phyloP scores from a whole-genome alignment of 2,113 vertebrate species.

The Neolamprologus fasciatus region DNA sequence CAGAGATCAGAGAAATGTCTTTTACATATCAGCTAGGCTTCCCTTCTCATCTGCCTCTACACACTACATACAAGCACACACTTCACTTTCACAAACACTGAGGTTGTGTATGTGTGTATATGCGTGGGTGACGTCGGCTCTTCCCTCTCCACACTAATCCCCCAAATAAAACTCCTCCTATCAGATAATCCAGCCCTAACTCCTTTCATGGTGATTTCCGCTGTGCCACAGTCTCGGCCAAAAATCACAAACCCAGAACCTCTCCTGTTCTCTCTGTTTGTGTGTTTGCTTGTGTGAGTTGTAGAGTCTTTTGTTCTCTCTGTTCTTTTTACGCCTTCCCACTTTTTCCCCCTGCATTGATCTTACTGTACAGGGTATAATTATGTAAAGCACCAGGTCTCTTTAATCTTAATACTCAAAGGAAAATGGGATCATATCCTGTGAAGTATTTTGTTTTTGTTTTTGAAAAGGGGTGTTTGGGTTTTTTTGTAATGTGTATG shows the following conservation, averaged over 20 bases:
- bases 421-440: neutral
- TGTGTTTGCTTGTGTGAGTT: neutral
- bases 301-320: neutral
- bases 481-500: neutral
- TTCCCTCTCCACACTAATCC: neutral
- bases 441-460: neutral
- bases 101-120: neutral
- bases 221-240: neutral
- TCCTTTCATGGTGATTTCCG: slow-evolving; percentile 32
- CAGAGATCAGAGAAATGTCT: neutral
- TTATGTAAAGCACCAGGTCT: neutral
- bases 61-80: neutral
- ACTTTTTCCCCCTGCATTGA: rapidly evolving
- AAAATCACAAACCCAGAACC: neutral
- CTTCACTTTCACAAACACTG: neutral
- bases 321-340: neutral
- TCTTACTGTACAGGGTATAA: neutral
- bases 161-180: neutral
- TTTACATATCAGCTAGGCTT: neutral
- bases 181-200: neutral
- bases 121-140: neutral
- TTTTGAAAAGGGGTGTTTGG: neutral
- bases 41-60: neutral
- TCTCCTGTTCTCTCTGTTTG: neutral
- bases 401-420: neutral